Base-by-base conservation (phyloP, 2,797 vertebrate genomes). In the Anguilla obscura region DNA sequence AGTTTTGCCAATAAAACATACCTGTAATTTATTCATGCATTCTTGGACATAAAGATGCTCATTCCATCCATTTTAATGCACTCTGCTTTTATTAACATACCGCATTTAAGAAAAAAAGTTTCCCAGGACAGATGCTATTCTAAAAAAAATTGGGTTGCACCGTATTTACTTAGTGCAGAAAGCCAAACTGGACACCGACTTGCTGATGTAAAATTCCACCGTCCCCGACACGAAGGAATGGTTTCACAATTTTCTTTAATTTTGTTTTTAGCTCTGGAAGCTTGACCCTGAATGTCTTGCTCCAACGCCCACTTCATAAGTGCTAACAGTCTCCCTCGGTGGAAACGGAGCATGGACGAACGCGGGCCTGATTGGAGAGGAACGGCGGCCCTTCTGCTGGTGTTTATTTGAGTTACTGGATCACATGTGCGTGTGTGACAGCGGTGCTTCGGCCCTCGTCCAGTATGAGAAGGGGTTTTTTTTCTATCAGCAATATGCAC, bases 371-470 rank as follows among this genome's bases (percentile, higher is more conserved):
- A 82, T 50, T 36, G 45, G 45, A 3, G 50, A 50, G 7, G 45
- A 21, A 82, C 8, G n/a, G 74, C 5, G 5, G 18, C 36, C 12
- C 36, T 30, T 71, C 33, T 6, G 74, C 36, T 79, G 10, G 48
- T 90, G 87, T 91, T 89, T 93, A 86, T 93, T 92, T 92, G 85
- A 83, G 50, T 88, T 88, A 90, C 88, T 89, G 40, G 88, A 85
- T 89, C 69, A 45, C 89, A 92, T 84, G 90, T 85, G 88, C 40
- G 40, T 90, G 82, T 90, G 87, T 60, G 84, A 54, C 45, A 85
- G 30, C 18, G 5, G 12, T 9, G n/a, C 58, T 50, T 56, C n/a
- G 69, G 85, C 87, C 27, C 18, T 80, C 56, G 60, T 86, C 86
- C 7, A 45, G 79, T 52, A 66, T 87, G 83, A 88, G 14, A 76